These are phyloP conservation scores for Pluvianellus socialis DNA, from an alignment of 2,113 vertebrate species.

Conservation along the genomic window DNA sequence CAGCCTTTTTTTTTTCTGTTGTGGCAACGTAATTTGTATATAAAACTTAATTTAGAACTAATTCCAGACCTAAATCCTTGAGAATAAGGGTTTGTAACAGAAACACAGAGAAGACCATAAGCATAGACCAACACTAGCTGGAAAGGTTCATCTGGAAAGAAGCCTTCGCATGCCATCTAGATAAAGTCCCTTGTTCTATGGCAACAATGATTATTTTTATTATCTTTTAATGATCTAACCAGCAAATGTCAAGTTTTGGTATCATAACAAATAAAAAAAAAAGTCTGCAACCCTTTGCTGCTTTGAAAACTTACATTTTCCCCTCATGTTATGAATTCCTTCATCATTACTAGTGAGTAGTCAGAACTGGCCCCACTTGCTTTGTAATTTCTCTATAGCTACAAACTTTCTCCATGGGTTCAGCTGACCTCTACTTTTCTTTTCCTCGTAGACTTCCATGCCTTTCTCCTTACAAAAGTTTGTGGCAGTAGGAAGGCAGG, in stretches of 20 bases:
- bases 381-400: not conserved
- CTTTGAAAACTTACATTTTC: not conserved
- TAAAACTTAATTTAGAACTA: not conserved
- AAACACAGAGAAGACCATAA: not conserved
- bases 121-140: not conserved
- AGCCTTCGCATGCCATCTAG: not conserved
- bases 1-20: not conserved
- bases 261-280: not conserved
- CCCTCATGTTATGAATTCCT: not conserved
- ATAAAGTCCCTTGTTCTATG: not conserved
- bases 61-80: not conserved
- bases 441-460: not conserved
- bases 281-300: not conserved
- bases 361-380: not conserved
- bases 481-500: not conserved
- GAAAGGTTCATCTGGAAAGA: not conserved
- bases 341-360: not conserved
- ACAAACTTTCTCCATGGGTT: not conserved
- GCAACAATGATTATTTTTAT: not conserved
- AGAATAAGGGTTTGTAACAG: not conserved
- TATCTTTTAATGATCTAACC: not conserved
- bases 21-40: not conserved
- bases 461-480: not conserved
- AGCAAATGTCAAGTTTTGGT: not conserved
- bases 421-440: not conserved